Base-by-base conservation (phyloP, 2,797 vertebrate species). In the Todus mexicanus region DNA sequence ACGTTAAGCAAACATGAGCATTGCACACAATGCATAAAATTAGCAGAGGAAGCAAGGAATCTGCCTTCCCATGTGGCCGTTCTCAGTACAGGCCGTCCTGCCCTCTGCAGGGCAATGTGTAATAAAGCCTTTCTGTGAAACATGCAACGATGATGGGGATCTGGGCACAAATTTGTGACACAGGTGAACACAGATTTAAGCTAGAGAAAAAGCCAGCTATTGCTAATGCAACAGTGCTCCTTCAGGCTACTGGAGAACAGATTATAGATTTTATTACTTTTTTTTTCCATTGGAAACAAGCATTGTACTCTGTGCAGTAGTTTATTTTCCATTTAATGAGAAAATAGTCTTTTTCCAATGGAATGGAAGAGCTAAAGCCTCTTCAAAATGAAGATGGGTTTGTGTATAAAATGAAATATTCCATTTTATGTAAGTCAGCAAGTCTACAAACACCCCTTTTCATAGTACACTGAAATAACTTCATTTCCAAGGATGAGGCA, bases 1-100 rank as follows among this genome's bases (percentile, higher is more conserved):
- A 15, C 42, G 1, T 9, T 5, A 18, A 47, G 25, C 40, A 38
- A 50, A 37, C 6, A 5, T 1, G 10, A 56, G n/a, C 20, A 12
- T 8, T 0, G 0, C 2, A 10, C 56, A 27, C 9, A 3, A 11
- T 27, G 60, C 35, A 22, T 9, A 31, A 33, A 45, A 33, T 25
- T 27, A 43, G 76, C 43, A 35, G 29, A 53, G 43, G 10, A 17
- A 1, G 2, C 1, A 15, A 63, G 37, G 45, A 27, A 6, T 7
- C 31, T 5, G 60, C 22, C 4, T 5, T 6, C 18, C 3, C 1
- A 2, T 4, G 6, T 0, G 14, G 38, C 22, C 51, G 5, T 10
- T 56, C 25, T 40, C 63, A 6, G 18, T 5, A n/a, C 0, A 0
- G 43, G 7, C 33, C 26, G 20, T 26, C 27, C 70, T 40, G 22